Conservation (phyloP, 2,797 vertebrate genomes). For the Bryconaethiops microstoma region DNA sequence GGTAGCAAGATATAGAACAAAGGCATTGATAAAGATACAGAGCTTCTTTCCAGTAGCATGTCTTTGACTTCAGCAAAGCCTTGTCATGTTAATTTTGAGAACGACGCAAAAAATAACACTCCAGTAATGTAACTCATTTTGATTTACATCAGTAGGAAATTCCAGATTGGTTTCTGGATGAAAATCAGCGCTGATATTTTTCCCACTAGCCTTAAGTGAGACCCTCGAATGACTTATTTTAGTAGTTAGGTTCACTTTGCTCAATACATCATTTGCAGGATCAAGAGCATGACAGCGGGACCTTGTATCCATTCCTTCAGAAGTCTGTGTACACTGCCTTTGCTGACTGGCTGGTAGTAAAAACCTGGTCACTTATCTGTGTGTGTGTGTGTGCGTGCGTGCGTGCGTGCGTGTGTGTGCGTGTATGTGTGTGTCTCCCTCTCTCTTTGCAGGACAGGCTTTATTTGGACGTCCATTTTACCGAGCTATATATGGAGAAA, state of each 20-base stretch:
- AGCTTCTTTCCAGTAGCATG: not conserved
- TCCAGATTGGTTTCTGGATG: conserved; percentile 22
- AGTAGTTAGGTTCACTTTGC: not conserved
- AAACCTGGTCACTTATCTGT: conserved; percentile 48
- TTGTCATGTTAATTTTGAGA: not conserved
- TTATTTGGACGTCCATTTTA: conserved; percentile 54
- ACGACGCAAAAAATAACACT: not conserved
- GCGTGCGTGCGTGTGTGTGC: conserved; percentile 37
- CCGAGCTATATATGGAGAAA: conserved; percentile 53
- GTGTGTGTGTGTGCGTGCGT: conserved; percentile 30
- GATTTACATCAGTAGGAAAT: conserved; percentile 36
- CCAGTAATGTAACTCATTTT: conserved; percentile 3
- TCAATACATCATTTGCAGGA: conserved; percentile 4
- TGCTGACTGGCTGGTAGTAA: not conserved
- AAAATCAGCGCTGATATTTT: conserved; percentile 30
- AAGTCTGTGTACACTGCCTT: not conserved
- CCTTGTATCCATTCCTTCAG: not conserved
- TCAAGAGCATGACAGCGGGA: not conserved
- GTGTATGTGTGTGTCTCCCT: conserved; percentile 42
- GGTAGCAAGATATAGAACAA: not conserved
- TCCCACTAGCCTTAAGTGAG: not conserved
- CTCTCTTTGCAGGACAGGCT: conserved; percentile 53
- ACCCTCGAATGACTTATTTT: conserved; percentile 6
- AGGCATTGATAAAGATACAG: not conserved
- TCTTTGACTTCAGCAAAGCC: not conserved